phyloP scores from a whole-genome alignment of 1,140 invertebrate genomes.

The Xylocopa sonorina region DNA sequence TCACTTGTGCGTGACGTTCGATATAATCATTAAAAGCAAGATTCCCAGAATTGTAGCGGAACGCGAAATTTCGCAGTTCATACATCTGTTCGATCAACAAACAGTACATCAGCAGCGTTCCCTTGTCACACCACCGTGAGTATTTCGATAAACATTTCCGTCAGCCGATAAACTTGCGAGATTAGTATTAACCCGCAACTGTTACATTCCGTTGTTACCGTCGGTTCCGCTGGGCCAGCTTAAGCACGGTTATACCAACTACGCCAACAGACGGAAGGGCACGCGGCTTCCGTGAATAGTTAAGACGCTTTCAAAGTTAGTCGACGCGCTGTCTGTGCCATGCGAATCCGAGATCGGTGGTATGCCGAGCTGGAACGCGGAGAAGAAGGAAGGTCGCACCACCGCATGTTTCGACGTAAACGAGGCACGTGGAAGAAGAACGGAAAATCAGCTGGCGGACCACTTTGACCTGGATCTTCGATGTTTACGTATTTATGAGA shows the following conservation, averaged over 20 bases:
- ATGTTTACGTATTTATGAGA: no score
- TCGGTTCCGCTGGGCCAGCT: neutral
- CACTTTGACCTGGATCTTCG: no score
- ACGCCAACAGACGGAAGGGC: neutral
- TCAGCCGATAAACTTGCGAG: neutral
- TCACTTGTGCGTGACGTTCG: no score
- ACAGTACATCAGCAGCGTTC: neutral
- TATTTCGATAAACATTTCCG: conserved; percentile 19
- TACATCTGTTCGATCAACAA: neutral
- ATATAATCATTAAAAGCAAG: no score
- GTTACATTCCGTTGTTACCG: neutral
- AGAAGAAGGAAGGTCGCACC: neutral
- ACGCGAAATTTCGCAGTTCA: no score
- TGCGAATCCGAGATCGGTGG: neutral
- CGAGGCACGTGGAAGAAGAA: neutral
- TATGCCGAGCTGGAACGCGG: neutral
- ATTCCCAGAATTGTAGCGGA: no score
- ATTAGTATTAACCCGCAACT: conserved; percentile 8
- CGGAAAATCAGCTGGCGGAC: no score
- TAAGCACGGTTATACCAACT: neutral
- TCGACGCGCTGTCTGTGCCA: neutral
- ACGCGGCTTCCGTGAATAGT: conserved; percentile 1
- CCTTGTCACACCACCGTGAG: neutral
- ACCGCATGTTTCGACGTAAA: neutral
- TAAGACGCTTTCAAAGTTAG: conserved; percentile 29